Evolutionary conservation across 2,888 invertebrate species (phyloP).

Genomic region (Carpatolechia fugitivella): DNA sequence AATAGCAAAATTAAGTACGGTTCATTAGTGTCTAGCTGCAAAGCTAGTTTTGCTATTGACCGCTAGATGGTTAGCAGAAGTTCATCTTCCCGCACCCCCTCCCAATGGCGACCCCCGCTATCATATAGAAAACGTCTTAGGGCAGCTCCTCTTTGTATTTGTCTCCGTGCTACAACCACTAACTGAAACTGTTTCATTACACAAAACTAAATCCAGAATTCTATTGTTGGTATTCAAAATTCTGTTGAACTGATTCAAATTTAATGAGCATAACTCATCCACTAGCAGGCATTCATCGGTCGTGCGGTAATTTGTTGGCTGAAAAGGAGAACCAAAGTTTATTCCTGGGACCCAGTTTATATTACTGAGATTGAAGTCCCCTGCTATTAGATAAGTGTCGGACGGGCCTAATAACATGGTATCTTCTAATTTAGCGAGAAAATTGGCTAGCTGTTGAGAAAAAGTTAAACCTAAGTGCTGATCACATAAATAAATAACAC

Average conservation of each 20-base stretch:
- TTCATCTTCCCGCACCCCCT: no score
- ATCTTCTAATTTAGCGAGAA: not conserved
- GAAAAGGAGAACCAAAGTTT: not conserved
- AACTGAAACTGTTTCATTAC: not conserved
- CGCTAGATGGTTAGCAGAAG: no score
- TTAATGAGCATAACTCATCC: not conserved
- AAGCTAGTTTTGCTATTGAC: no score
- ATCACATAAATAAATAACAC: constrained; percentile 11
- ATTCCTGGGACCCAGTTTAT: not conserved
- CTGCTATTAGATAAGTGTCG: constrained; percentile 2
- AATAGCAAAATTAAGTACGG: no score
- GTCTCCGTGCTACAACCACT: not conserved
- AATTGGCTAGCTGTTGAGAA: constrained; percentile 4
- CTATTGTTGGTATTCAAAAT: not conserved
- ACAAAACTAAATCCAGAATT: not conserved
- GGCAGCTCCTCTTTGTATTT: no score
- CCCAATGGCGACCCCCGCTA: no score
- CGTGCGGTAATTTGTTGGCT: not conserved
- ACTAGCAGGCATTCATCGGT: not conserved
- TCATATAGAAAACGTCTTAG: no score
- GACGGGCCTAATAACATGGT: not conserved
- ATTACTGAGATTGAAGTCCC: constrained; percentile 17
- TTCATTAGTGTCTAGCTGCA: no score
- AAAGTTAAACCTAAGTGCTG: constrained; percentile 5
- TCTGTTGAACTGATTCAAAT: not conserved